Evolutionary conservation across 2,888 invertebrate genomes (phyloP).

Genomic region (Amphipyra tragopoginis): DNA sequence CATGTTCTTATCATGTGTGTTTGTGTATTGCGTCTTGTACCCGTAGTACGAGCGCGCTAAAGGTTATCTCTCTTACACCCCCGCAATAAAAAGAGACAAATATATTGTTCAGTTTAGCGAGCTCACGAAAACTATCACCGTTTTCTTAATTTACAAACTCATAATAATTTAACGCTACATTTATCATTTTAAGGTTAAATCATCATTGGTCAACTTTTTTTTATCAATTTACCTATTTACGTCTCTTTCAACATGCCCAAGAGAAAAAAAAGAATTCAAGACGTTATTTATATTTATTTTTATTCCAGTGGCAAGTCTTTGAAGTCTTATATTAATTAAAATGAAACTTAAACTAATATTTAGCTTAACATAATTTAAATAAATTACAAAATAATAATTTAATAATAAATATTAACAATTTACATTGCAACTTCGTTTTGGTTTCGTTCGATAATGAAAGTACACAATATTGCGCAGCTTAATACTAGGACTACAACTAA

Average conservation of each 20-base stretch:
- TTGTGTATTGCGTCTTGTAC: too few relatives aligned
- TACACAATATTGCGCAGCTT: conserved; percentile 41
- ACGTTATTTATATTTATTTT: conserved; percentile 25
- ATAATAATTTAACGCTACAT: too few relatives aligned
- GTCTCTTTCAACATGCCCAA: neutral
- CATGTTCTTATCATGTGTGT: too few relatives aligned
- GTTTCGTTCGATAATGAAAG: conserved; percentile 69
- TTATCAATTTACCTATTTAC: too few relatives aligned
- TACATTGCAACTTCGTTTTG: conserved; percentile 81
- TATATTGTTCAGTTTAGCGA: too few relatives aligned
- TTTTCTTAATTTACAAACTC: too few relatives aligned
- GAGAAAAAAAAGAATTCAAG: neutral
- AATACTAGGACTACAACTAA: conserved; percentile 21
- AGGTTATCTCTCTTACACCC: too few relatives aligned
- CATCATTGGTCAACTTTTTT: too few relatives aligned
- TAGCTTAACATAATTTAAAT: conserved; percentile 57
- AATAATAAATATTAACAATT: conserved; percentile 64
- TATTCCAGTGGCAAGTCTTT: conserved; percentile 74
- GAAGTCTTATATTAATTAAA: conserved; percentile 53
- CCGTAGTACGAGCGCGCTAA: too few relatives aligned
- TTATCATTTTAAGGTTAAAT: too few relatives aligned
- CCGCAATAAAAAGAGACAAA: too few relatives aligned
- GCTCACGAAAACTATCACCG: too few relatives aligned
- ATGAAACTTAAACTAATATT: conserved; percentile 42
- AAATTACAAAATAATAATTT: conserved; percentile 67